Conservation (phyloP, 2,888 invertebrate genomes). For the Rotaria sp. region DNA sequence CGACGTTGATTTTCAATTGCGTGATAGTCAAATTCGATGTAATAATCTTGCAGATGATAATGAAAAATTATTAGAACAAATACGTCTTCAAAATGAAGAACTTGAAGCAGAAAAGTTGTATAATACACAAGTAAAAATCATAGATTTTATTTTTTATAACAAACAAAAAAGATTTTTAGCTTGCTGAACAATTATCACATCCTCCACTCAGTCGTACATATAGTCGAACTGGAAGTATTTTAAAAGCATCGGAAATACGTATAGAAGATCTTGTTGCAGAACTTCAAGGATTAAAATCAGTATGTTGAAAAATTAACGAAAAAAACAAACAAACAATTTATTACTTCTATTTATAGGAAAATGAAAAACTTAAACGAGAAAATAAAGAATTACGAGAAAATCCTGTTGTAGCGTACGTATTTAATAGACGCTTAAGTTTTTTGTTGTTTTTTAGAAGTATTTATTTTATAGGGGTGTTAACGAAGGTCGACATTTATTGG, state of each 20-base stretch:
- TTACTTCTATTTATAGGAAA: background rate
- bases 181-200: background rate
- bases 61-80: background rate
- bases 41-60: conserved; percentile 7
- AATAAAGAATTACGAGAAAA: background rate
- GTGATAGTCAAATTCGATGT: background rate
- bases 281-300: background rate
- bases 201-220: background rate
- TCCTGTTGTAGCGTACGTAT: background rate
- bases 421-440: background rate
- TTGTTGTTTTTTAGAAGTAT: no score
- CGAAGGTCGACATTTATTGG: conserved; percentile 2
- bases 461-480: background rate
- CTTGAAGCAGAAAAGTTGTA: background rate
- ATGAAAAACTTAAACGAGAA: background rate
- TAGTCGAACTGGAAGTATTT: background rate
- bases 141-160: no score
- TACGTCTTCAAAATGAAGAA: conserved; percentile 14
- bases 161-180: background rate
- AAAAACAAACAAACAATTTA: no score
- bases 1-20: background rate
- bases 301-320: background rate
- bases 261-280: conserved; percentile 4
- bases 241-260: background rate
- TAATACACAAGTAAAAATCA: background rate